These are phyloP conservation scores for Acanthurus lineatus DNA, from an alignment of 2,797 vertebrate species.

Conservation along the genomic window DNA sequence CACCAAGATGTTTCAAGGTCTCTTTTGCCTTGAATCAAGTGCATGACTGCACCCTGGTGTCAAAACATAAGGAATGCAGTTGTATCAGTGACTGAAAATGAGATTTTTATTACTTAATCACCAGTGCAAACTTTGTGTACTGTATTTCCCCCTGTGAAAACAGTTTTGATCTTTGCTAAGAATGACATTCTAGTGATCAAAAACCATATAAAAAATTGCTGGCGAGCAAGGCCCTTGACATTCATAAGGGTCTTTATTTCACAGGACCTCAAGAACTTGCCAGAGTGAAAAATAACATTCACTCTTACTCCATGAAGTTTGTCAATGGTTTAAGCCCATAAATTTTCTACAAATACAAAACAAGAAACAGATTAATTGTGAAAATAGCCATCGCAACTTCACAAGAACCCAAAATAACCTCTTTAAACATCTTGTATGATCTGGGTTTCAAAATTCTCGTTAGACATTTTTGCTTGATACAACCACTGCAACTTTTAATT, in stretches of 20 bases:
- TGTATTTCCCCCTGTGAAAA: not conserved
- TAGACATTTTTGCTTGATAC: not conserved
- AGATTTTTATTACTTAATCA: not conserved
- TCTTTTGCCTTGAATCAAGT: conserved; percentile 27
- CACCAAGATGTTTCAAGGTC: not conserved
- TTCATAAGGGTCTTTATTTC: no score
- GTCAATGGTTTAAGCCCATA: not conserved
- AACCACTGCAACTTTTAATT: not conserved
- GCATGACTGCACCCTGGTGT: conserved; percentile 71
- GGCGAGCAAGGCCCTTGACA: no score
- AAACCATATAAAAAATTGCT: not conserved
- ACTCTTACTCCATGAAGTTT: not conserved
- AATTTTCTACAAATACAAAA: not conserved
- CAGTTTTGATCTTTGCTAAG: not conserved
- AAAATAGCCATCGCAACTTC: not conserved
- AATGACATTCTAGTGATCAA: not conserved
- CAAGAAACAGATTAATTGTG: not conserved
- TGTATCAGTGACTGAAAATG: not conserved
- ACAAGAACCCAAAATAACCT: not conserved
- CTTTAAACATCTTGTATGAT: not conserved
- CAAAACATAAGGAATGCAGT: conserved; percentile 55
- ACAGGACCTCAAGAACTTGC: no score
- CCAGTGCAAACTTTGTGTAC: not conserved
- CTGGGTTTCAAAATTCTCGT: no score
- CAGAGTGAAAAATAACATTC: not conserved